Evolutionary conservation across 2,797 vertebrate species (phyloP).

Genomic region (Scolopax bukidnonensis): DNA sequence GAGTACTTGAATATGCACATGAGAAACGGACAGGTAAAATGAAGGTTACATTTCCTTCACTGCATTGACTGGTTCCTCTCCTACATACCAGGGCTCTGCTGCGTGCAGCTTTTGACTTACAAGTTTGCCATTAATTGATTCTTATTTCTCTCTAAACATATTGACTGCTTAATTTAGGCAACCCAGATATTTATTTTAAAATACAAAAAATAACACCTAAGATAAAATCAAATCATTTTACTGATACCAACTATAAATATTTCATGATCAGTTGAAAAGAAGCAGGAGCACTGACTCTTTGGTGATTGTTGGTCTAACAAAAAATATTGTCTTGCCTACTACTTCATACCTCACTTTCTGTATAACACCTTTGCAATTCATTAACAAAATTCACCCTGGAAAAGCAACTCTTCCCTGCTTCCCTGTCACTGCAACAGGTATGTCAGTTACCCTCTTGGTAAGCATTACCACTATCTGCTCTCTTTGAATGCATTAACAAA

Average conservation of each 20-base stretch:
- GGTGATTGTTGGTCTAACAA: not conserved
- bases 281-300: not conserved
- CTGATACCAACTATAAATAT: not conserved
- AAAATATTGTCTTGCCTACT: not conserved
- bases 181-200: not conserved
- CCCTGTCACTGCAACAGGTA: not conserved
- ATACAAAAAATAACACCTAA: not conserved
- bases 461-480: not conserved
- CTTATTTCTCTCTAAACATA: not conserved
- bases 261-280: not conserved
- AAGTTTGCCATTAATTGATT: not conserved
- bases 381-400: not conserved
- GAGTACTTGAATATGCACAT: slow-evolving; percentile 88
- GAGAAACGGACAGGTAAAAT: slow-evolving; percentile 84
- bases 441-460: not conserved
- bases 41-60: not conserved
- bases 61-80: not conserved
- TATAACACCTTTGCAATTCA: not conserved
- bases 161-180: not conserved
- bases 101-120: not conserved
- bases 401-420: not conserved
- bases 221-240: not conserved
- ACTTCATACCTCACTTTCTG: not conserved
- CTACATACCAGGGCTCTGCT: not conserved
- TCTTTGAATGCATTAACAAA: not conserved